Base-by-base conservation (phyloP, 2,888 invertebrate species). In the Anthophora plumipes region DNA sequence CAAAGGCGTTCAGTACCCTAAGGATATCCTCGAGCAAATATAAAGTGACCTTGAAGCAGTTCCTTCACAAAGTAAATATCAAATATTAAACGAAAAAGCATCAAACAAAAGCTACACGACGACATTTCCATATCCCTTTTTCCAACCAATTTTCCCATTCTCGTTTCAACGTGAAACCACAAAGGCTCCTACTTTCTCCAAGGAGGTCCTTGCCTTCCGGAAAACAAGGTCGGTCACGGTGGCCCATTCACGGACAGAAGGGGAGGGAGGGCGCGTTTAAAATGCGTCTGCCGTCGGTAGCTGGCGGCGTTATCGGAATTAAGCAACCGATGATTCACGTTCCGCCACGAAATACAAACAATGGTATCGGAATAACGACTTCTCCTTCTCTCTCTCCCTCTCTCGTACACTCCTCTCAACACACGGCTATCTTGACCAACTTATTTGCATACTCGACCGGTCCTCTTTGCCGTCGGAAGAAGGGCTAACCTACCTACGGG, bases 241-340 rank as follows among this genome's bases (percentile, higher is more conserved):
- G 55, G 67, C 22, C 54, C 41, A 55, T 12, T n/a, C 25, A 22
- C 25, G 31, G 20, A 31, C 31, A 11, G 9, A 1, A 22, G 55
- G 41, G 50, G 12, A 7, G 14, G 8, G 25, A 14, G 41, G 55
- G 20, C 6, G 14, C 41, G 41, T 61, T 54, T 71, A 71, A 71
- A 71, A 52, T 52, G 31, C 46, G 43, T 11, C 14, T 12, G 6
- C 20, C 41, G 25, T 60, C 69, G 48, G 37, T 60, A 39, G 68
- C 59, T 43, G 54, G 31, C 67, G 55, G n/a, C 54, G 55, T 43
- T 55, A 60, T 81, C 81, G 69, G 52, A 75, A 75, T 71, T 61
- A 64, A 70, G 66, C 59, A 66, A 82, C 71, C 72, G 76, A 80
- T 77, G 85, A 85, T 85, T 85, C 83, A 83, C 75, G 79, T 64